These are phyloP conservation scores for Hypothenemus hampei DNA, from an alignment of 1,140 invertebrate species.

Conservation along the genomic window DNA sequence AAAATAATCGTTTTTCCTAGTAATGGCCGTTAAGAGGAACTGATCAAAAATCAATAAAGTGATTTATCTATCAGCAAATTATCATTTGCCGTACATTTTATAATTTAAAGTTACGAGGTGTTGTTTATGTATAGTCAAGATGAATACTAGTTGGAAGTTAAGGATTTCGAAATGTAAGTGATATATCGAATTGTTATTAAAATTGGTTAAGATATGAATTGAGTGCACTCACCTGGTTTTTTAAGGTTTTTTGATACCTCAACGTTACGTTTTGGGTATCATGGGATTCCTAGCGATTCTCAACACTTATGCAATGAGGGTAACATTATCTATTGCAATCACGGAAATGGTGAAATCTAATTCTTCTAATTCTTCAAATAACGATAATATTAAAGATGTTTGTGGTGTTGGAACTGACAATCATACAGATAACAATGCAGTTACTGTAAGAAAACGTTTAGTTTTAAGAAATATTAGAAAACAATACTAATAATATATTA, in stretches of 20 bases:
- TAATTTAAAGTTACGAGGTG: too few species aligned
- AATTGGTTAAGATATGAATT: too few species aligned
- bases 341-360: slow-evolving; percentile 74
- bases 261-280: slow-evolving; percentile 71
- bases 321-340: slow-evolving; percentile 83
- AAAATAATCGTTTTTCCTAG: too few species aligned
- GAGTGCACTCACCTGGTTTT: too few species aligned
- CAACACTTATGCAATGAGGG: slow-evolving; percentile 84
- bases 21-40: too few species aligned
- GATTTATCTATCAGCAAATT: too few species aligned
- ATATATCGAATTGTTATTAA: too few species aligned
- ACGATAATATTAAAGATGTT: slow-evolving; percentile 3
- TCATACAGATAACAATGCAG: slow-evolving; percentile 8
- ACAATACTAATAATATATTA: too few species aligned
- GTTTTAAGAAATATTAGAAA: background rate
- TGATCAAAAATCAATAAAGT: too few species aligned
- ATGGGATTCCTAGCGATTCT: slow-evolving; percentile 80
- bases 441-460: slow-evolving; percentile 21
- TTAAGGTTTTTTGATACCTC: slow-evolving; percentile 60
- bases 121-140: too few species aligned
- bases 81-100: too few species aligned
- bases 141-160: slow-evolving; percentile 18
- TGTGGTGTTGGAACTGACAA: slow-evolving; percentile 11
- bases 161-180: slow-evolving; percentile 22
- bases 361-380: slow-evolving; percentile 20